Evolutionary conservation across 2,888 invertebrate genomes (phyloP), one percentile per base, ranked within the genome.

Genomic region (Macropis europaea): DNA sequence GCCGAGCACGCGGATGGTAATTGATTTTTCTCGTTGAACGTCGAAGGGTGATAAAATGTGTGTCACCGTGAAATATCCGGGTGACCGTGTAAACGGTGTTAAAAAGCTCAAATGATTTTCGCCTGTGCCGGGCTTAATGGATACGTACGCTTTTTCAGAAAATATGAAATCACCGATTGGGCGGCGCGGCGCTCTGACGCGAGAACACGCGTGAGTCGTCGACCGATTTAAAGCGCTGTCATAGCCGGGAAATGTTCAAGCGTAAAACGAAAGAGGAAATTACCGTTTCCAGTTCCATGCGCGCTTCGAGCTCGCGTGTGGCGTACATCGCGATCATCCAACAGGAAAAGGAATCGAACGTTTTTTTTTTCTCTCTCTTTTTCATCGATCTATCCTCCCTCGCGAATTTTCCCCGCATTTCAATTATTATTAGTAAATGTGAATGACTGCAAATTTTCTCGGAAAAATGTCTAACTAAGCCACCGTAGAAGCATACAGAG

Each of bases 251-350:
- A 81, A 81, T 66, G 73, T 60, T 70, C 47, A 56, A 72, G 76
- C 71, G 76, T 73, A 73, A 77, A 80, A 76, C 79, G 79, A 80
- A 79, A 79, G 75, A 62, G 80, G 75, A 80, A 80, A 80, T 80
- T 80, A 79, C 79, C 75, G 76, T 79, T 73, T 76, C 66, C 75
- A 75, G 64, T 48, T 63, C 75, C 62, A 43, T 63, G 73, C 45
- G 42, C 76, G 68, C 54, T 62, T 38, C 56, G 19, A 56, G 54
- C 57, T 57, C 63, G 60, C 63, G 66, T 64, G 63, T 30, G 48
- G 56, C 47, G 61, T 66, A 40, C 68, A 62, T 68, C 69, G 62
- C 42, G 52, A 48, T 45, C 56, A 57, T 56, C 54, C 66, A 50
- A 54, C 59, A 70, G 72, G 50, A 43, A 72, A 79, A 79, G 79